Evolutionary conservation across 2,113 vertebrate genomes (phyloP).

Genomic region (Circaetus gallicus): DNA sequence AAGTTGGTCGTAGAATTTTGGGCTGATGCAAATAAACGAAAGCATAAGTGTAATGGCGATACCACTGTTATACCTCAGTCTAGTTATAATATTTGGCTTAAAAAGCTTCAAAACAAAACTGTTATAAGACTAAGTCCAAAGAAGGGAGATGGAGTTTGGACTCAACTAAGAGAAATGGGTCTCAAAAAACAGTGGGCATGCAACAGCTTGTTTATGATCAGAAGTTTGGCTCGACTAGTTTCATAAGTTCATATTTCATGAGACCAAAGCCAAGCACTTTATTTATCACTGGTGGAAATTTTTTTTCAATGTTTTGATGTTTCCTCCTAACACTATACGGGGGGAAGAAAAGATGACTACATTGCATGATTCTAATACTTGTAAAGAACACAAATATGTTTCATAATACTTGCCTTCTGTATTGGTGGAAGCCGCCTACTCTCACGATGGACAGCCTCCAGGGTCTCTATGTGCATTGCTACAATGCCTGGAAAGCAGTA

Average conservation of each 20-base stretch:
- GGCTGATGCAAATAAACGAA: constrained; percentile 76
- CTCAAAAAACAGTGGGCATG: neutral
- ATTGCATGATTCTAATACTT: neutral
- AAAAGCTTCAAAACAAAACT: constrained; percentile 3
- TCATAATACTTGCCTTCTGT: constrained; percentile 86
- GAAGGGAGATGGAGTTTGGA: neutral
- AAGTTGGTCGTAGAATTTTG: constrained; percentile 90
- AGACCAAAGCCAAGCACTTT: constrained; percentile 44
- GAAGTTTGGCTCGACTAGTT: constrained; percentile 1
- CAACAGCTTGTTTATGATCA: constrained; percentile 27
- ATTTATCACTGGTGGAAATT: constrained; percentile 41
- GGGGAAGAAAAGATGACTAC: neutral
- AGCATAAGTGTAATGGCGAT: neutral
- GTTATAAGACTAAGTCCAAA: neutral
- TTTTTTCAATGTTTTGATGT: constrained; percentile 13
- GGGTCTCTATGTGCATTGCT: constrained; percentile 95
- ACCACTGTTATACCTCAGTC: neutral
- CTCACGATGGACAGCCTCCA: constrained; percentile 94
- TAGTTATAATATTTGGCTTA: neutral
- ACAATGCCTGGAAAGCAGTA: constrained; percentile 86
- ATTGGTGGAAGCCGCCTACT: constrained; percentile 95
- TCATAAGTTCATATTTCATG: constrained; percentile 42
- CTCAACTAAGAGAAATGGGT: neutral
- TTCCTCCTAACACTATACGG: neutral
- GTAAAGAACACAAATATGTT: constrained; percentile 17